Evolutionary conservation across 2,113 vertebrate genomes (phyloP).

Genomic region (Grammomys surdaster): DNA sequence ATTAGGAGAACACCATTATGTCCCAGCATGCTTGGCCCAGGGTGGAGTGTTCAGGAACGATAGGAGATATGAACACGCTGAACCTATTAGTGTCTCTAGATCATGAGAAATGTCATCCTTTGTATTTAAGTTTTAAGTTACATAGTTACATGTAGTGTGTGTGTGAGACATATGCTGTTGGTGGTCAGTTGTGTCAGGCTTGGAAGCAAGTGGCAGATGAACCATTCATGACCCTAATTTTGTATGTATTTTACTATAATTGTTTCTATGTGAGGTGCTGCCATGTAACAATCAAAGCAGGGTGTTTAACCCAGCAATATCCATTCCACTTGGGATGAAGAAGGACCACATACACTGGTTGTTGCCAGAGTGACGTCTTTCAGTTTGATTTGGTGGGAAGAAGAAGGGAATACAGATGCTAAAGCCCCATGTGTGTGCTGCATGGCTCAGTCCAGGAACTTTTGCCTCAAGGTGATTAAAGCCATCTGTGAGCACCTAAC

Average conservation of each 20-base stretch:
- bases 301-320: too few relatives aligned
- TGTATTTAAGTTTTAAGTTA: neutral
- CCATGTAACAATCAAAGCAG: neutral
- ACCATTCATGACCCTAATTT: neutral
- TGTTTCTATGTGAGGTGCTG: neutral
- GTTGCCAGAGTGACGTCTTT: neutral
- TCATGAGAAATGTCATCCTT: neutral
- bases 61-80: neutral
- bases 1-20: neutral
- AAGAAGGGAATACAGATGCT: neutral
- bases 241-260: neutral
- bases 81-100: neutral
- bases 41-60: neutral
- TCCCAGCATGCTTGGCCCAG: neutral
- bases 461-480: neutral
- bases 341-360: neutral
- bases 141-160: neutral
- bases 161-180: neutral
- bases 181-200: neutral
- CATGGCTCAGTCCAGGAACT: neutral
- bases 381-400: neutral
- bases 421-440: neutral
- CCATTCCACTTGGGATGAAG: neutral
- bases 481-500: neutral
- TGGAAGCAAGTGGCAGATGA: neutral